A percentile compares a stretch with the other conserved stretches of the same genome.
Evolutionary conservation across 2,797 vertebrate genomes (phyloP).

Genomic region (Poeciliopsis presidionis): DNA sequence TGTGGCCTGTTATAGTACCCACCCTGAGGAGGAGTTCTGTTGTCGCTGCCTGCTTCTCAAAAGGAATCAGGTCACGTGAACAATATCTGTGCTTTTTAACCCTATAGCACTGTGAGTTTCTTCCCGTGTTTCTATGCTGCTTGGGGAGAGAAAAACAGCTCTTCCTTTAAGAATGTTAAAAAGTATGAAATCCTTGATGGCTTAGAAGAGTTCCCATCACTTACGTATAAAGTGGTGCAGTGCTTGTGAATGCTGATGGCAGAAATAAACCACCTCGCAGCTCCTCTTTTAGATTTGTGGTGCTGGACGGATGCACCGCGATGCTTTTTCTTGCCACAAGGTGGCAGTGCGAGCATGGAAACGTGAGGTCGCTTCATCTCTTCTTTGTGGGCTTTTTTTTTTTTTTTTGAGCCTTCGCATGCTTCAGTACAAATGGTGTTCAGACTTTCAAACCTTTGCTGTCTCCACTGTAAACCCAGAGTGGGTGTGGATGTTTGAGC

Average conservation of each 20-base stretch:
- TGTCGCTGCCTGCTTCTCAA: background rate
- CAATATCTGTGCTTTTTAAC: background rate
- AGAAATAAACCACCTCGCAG: background rate
- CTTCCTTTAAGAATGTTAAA: background rate
- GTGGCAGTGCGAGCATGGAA: slow-evolving; percentile 43
- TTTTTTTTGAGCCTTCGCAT: background rate
- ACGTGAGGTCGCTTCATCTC: background rate
- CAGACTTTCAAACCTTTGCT: slow-evolving; percentile 3
- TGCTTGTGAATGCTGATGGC: background rate
- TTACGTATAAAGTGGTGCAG: background rate
- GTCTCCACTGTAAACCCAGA: slow-evolving; percentile 1
- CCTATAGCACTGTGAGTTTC: background rate
- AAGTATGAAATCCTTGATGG: background rate
- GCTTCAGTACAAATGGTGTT: background rate
- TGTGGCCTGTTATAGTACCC: slow-evolving; percentile 39
- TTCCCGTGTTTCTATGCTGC: background rate
- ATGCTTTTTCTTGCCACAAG: slow-evolving; percentile 30
- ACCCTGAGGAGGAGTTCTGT: background rate
- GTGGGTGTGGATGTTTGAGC: slow-evolving; percentile 11
- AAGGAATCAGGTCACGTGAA: slow-evolving; percentile 17
- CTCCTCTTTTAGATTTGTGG: background rate
- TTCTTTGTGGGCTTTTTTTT: background rate
- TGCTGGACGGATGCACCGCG: background rate
- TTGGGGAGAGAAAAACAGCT: background rate
- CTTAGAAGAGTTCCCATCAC: background rate